Evolutionary conservation across 1,140 invertebrate species (phyloP).

Genomic region (Lithobius niger): DNA sequence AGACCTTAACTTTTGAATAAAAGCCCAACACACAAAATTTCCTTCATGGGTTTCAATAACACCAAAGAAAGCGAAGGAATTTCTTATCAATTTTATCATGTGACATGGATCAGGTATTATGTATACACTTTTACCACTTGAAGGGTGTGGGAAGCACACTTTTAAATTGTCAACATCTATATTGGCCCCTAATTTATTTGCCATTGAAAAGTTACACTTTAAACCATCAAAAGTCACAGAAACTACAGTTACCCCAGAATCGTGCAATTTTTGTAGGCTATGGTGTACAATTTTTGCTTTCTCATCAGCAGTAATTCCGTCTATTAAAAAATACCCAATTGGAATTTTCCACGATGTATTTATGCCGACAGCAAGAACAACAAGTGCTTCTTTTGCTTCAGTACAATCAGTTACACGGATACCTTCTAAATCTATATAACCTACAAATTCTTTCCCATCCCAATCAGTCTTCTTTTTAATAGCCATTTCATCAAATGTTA

Average conservation of each 20-base stretch:
- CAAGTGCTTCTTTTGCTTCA: conserved; percentile 8
- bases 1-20: conserved; percentile 12
- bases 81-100: conserved; percentile 29
- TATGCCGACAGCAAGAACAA: conserved; percentile 7
- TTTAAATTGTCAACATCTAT: conserved; percentile 17
- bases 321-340: conserved; percentile 10
- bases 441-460: background rate
- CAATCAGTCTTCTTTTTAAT: background rate
- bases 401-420: background rate
- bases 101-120: conserved; percentile 28
- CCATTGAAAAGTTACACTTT: conserved; percentile 3
- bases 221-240: background rate
- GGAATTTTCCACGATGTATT: conserved; percentile 11
- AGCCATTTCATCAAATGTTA: background rate
- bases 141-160: conserved; percentile 26
- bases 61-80: conserved; percentile 22
- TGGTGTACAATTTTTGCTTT: background rate
- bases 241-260: conserved; percentile 2
- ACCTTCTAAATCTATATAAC: background rate
- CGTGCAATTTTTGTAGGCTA: background rate
- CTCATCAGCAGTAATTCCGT: background rate
- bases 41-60: conserved; percentile 15
- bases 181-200: conserved; percentile 21
- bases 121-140: conserved; percentile 18
- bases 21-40: conserved; percentile 16